These are phyloP conservation scores for Pammene aurita DNA, from an alignment of 2,888 invertebrate genomes.

Conservation along the genomic window DNA sequence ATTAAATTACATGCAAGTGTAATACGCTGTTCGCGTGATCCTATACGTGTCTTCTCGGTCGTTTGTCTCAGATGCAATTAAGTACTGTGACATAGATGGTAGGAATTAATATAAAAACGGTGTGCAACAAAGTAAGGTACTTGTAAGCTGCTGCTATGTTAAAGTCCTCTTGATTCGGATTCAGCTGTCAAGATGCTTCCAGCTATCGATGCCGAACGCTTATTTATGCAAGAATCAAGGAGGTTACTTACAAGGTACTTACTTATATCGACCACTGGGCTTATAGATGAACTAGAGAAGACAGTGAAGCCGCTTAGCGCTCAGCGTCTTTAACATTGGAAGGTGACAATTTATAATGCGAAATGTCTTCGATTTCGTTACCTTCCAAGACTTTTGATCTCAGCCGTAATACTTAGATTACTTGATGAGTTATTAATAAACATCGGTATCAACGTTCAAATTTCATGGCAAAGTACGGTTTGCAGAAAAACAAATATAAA, in stretches of 20 bases:
- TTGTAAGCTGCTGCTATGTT: not conserved
- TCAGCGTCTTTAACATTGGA: no score
- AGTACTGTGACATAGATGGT: conserved; percentile 15
- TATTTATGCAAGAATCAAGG: not conserved
- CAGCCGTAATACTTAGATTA: no score
- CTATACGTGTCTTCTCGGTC: conserved; percentile 41
- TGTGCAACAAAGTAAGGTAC: not conserved
- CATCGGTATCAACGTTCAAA: no score
- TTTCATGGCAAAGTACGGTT: no score
- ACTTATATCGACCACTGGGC: not conserved
- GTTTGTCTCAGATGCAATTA: conserved; percentile 49
- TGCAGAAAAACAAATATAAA: no score
- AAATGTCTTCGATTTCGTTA: no score
- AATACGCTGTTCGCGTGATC: conserved; percentile 62
- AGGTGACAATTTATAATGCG: no score
- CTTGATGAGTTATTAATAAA: no score
- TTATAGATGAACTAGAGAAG: not conserved
- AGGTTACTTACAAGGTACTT: not conserved
- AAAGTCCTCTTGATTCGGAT: not conserved
- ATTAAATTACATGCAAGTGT: conserved; percentile 46
- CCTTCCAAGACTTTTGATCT: no score
- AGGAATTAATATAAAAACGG: conserved; percentile 14
- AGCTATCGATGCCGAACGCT: not conserved
- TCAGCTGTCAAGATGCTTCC: not conserved
- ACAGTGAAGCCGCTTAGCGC: not conserved